These are phyloP conservation scores for Sula dactylatra DNA, from an alignment of 2,113 vertebrate species.

Conservation along the genomic window DNA sequence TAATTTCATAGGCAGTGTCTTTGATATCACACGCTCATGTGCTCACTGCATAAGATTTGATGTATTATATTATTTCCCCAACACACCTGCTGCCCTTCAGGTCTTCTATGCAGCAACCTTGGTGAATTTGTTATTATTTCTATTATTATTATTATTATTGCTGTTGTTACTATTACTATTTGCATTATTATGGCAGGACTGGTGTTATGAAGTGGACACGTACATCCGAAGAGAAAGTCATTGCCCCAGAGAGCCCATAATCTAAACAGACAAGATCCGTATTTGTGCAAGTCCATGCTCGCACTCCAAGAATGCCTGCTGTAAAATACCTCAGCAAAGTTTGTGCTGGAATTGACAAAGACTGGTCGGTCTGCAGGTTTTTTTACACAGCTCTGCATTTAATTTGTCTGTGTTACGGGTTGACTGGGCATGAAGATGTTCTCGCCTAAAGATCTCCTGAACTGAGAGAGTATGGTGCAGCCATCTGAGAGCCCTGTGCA, in stretches of 20 bases:
- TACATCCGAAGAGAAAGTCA: background rate
- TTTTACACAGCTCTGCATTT: background rate
- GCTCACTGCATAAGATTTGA: background rate
- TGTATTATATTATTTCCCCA: background rate
- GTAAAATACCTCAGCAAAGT: background rate
- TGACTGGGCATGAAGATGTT: background rate
- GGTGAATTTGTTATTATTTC: constrained; percentile 4
- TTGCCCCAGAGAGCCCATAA: constrained; percentile 29
- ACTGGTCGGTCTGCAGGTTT: background rate
- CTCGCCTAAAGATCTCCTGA: background rate
- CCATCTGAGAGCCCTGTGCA: background rate
- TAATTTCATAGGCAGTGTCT: constrained; percentile 52
- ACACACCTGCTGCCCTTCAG: constrained; percentile 56
- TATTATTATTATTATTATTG: background rate
- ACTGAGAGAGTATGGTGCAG: background rate
- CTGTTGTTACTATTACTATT: background rate
- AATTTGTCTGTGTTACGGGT: background rate
- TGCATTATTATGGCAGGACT: background rate
- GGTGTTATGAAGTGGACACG: background rate
- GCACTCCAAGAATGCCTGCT: constrained; percentile 18
- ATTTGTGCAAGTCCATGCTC: constrained; percentile 2
- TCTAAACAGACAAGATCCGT: background rate
- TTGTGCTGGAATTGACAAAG: background rate
- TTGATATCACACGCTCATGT: constrained; percentile 9
- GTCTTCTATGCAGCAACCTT: background rate